Evolutionary conservation across 2,113 vertebrate genomes (phyloP).

Genomic region (Pycnonotus jocosus): DNA sequence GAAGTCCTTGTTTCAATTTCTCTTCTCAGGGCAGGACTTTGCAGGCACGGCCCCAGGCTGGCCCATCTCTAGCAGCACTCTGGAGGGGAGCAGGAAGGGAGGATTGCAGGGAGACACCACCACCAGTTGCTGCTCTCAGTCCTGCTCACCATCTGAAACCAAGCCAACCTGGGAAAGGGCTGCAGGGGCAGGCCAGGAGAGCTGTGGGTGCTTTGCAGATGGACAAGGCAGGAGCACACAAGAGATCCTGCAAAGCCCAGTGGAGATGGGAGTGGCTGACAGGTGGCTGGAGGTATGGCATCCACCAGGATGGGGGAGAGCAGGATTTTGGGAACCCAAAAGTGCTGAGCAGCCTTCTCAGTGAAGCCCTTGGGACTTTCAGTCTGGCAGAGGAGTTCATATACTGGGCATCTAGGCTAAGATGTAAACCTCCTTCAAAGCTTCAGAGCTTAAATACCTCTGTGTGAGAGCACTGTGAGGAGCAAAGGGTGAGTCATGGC

Average conservation of each 20-base stretch:
- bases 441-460: neutral
- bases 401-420: neutral
- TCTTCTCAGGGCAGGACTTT: neutral
- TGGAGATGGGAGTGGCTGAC: neutral
- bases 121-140: neutral
- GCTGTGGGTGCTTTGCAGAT: neutral
- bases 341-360: neutral
- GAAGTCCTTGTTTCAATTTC: neutral
- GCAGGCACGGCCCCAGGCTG: neutral
- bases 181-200: neutral
- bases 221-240: neutral
- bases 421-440: neutral
- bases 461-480: fast-evolving
- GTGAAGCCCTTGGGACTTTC: neutral
- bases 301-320: fast-evolving
- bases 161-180: neutral
- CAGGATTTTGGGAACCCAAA: neutral
- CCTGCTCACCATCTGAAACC: neutral
- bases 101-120: neutral
- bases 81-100: neutral
- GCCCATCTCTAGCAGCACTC: neutral
- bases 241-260: neutral
- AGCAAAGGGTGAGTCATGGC: neutral
- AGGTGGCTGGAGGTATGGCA: neutral
- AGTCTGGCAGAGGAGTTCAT: neutral